Percentiles rank a stretch among this genome's conserved stretches.
phyloP scores from a whole-genome alignment of 2,797 vertebrate genomes.

The Spinibarbus caldwelli region DNA sequence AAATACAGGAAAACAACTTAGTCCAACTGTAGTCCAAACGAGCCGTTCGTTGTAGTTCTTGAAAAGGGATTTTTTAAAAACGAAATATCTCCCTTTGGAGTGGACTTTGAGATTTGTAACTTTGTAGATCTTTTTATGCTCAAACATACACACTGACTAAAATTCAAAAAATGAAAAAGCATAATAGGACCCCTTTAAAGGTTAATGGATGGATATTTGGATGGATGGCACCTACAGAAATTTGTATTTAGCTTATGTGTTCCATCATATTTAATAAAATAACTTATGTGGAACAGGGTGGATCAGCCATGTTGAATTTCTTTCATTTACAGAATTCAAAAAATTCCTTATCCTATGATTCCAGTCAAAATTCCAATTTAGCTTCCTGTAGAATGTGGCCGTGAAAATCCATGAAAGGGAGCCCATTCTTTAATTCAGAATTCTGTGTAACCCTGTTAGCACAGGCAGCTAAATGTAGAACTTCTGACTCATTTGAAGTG shows the following conservation, averaged over 20 bases:
- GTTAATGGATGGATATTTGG: not conserved
- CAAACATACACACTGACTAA: too few species aligned
- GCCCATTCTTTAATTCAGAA: constrained; percentile 5
- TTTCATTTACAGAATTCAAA: not conserved
- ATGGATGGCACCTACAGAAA: not conserved
- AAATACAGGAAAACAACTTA: too few species aligned
- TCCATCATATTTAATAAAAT: not conserved
- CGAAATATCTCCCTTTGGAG: too few species aligned
- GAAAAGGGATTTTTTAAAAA: too few species aligned
- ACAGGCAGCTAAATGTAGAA: not conserved
- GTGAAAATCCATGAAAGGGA: not conserved
- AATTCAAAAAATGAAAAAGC: too few species aligned
- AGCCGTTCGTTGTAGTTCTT: too few species aligned
- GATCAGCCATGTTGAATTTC: not conserved
- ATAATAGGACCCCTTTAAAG: too few species aligned
- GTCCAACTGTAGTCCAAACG: too few species aligned
- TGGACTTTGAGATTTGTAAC: too few species aligned
- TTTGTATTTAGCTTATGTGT: not conserved
- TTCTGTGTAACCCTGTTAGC: not conserved
- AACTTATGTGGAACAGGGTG: not conserved
- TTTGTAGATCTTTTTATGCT: too few species aligned
- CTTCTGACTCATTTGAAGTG: constrained; percentile 59
- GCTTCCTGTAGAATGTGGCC: not conserved
- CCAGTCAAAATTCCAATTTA: not conserved
- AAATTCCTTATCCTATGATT: not conserved